Percentiles rank a stretch among this genome's conserved stretches.
phyloP scores from a whole-genome alignment of 1,140 invertebrate genomes.

The Wasmannia auropunctata region DNA sequence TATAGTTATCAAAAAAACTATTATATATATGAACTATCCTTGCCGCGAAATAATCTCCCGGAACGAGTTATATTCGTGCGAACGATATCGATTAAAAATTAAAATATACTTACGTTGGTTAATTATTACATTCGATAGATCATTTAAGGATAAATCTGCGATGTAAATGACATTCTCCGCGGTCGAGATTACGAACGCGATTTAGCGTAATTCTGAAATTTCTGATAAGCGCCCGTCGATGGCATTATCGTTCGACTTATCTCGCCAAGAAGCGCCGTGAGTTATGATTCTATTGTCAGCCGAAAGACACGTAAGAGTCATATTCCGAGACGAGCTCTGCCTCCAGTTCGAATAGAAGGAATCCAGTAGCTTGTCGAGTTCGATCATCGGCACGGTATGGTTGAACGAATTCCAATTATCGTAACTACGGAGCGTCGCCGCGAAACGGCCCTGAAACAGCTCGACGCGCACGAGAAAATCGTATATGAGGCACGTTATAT shows the following conservation, averaged over 20 bases:
- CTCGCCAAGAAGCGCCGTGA: background rate
- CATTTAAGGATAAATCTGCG: background rate
- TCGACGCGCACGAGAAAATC: conserved; percentile 9
- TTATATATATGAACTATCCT: background rate
- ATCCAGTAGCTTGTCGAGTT: conserved; percentile 61
- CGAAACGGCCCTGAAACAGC: conserved; percentile 17
- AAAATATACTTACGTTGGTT: background rate
- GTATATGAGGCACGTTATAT: conserved; percentile 8
- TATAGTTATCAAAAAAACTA: background rate
- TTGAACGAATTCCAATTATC: conserved; percentile 73
- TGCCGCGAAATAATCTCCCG: background rate
- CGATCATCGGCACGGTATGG: conserved; percentile 65
- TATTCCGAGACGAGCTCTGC: background rate
- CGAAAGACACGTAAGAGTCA: conserved; percentile 13
- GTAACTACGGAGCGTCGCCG: conserved; percentile 64
- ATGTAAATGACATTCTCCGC: background rate
- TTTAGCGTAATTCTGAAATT: conserved; percentile 9
- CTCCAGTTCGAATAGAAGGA: conserved; percentile 27
- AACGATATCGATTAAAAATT: conserved; percentile 17
- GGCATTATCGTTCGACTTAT: background rate
- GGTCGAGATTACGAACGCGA: background rate
- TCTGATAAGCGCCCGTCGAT: background rate
- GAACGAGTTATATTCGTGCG: background rate
- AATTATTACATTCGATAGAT: background rate
- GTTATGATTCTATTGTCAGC: conserved; percentile 18